Conservation (phyloP, 2,113 vertebrate species). For the Pseudorectes ferrugineus region DNA sequence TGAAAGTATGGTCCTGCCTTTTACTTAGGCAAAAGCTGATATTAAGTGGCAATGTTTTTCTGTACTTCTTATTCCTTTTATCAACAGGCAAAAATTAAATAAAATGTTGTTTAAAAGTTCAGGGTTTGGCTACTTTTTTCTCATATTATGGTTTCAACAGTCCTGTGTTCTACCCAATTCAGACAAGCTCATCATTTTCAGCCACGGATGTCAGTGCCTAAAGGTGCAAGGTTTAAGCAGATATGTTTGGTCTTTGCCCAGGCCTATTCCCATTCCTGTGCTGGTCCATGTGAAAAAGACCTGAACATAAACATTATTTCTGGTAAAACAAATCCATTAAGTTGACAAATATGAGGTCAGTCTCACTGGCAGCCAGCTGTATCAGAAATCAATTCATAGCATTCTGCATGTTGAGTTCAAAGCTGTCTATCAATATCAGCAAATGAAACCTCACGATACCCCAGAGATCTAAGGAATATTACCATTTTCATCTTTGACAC, state of each 20-base stretch:
- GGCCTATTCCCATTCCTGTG: not conserved
- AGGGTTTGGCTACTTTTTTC: not conserved
- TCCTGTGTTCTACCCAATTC: not conserved
- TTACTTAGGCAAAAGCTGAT: not conserved
- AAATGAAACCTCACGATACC: not conserved
- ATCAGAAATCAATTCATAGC: not conserved
- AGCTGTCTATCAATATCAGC: not conserved
- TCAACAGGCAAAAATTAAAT: not conserved
- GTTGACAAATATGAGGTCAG: not conserved
- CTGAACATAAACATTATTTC: not conserved
- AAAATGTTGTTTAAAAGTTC: not conserved
- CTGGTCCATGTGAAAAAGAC: not conserved
- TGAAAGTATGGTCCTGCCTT: not conserved
- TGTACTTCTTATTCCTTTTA: not conserved
- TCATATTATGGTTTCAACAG: not conserved
- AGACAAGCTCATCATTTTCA: not conserved
- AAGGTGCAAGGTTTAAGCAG: not conserved
- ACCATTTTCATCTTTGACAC: not conserved
- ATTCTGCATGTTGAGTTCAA: not conserved
- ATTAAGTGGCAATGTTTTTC: not conserved
- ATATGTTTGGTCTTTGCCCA: not conserved
- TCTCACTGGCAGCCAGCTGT: not conserved
- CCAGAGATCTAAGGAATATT: not conserved
- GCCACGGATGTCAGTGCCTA: not conserved
- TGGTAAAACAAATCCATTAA: not conserved